These are phyloP conservation scores for Propithecus deckenii DNA, from an alignment of 2,797 vertebrate genomes.

Conservation along the genomic window DNA sequence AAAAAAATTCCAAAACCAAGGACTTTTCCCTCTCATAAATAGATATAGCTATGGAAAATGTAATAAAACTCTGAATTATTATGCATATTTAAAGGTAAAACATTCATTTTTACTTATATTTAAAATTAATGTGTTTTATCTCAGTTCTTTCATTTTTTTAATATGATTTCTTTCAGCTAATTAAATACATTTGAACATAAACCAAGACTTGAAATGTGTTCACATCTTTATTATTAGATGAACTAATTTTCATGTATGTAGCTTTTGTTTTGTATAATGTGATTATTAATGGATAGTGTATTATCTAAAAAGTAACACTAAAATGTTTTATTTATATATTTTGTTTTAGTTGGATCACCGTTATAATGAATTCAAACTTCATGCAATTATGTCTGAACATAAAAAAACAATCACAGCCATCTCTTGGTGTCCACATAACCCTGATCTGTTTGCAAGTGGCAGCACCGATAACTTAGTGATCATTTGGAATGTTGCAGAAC, in stretches of 20 bases:
- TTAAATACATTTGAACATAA: neutral
- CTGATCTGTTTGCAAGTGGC: constrained; percentile 94
- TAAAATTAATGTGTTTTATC: neutral
- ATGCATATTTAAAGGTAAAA: neutral
- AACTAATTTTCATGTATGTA: neutral
- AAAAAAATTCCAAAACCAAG: neutral
- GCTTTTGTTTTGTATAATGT: neutral
- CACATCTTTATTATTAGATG: neutral
- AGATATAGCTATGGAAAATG: neutral
- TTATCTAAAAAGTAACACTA: constrained; percentile 37
- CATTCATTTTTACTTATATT: neutral
- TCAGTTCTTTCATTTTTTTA: neutral
- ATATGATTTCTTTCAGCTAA: neutral
- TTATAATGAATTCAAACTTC: constrained; percentile 96
- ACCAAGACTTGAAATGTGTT: neutral
- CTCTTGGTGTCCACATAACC: constrained; percentile 96
- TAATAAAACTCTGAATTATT: neutral
- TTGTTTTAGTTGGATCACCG: constrained; percentile 92
- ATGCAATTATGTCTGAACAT: constrained; percentile 98
- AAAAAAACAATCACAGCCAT: constrained; percentile 99
- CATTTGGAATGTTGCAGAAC: constrained; percentile 96
- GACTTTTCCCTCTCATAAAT: neutral
- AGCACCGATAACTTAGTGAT: constrained; percentile 95
- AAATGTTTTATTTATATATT: constrained; percentile 66
- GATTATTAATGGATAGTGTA: neutral